Base-by-base conservation (phyloP, 2,113 vertebrate species). In the Alosa alosa region DNA sequence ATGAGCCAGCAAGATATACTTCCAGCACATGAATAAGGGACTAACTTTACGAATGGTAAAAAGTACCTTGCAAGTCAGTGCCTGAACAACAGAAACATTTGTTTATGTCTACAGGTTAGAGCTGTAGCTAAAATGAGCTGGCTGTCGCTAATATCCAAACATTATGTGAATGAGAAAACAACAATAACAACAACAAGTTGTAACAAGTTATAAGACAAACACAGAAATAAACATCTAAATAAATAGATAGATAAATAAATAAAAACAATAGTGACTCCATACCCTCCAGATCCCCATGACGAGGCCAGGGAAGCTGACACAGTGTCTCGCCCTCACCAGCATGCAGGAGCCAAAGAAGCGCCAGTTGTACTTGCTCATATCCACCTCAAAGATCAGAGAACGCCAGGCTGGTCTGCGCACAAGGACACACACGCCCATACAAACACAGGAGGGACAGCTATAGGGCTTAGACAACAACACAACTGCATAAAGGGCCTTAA, bases 201-300 rank as follows among this genome's bases (percentile, higher is more conserved):
- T 31, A 31, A 31, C 31, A 31, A 31, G 31, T 31, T 31, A 31
- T 31, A 31, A 31, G 31, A 31, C 31, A 31, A 31, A 31, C 31
- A 31, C 31, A 31, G 31, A 31, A 31, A 31, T 31, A 49, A 49
- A 13, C 7, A 49, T 13, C 47, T 11, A 18, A 55, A 17, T 55
- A 17, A 17, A 55, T 4, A n/a, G 6, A n/a, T 6, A 22, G 9
- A 7, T 11, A 68, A 68, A 31, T 10, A 68, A 68, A 68, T 25
- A 31, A 68, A 64, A 36, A 31, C 18, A 83, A 22, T 22, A 17
- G 1, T 20, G 39, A 5, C 50, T 83, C 9, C 13, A 20, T 95
- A 97, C 97, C 96, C 93, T 96, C 97, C 97, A 98, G 50, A 96
- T 84, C 31, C 96, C 97, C 25, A 98, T 11, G 85, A 96, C 47